Base-by-base conservation (phyloP, 1,140 invertebrate species). In the Antheraea mylitta region DNA sequence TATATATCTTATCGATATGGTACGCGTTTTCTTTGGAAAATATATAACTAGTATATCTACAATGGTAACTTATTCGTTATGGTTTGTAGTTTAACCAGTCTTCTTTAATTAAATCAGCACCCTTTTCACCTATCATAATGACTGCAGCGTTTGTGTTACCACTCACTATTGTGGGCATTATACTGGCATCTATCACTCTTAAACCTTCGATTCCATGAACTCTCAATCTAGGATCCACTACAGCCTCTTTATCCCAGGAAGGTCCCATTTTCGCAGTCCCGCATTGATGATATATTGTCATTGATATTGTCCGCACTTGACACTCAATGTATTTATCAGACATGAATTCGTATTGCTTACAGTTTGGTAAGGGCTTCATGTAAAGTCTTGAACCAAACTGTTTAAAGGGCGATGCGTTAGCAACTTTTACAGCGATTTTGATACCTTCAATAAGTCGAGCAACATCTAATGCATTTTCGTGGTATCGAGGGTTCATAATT, bases 261-360 rank as follows among this genome's bases (percentile, higher is more conserved):
- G 96, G 95, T 10, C 97, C 97, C 97, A 98, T 98, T 87, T 97
- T 97, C 19, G 95, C 94, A 0, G 96, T 97, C 10, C 96, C 96
- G 18, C 95, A 94, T 0, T 96, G 96, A 93, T 97, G 96, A 81
- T 97, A 98, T 70, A 98, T 96, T 3, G 97, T 98, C 95, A 97
- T 96, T 0, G 96, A 95, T 61, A 97, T 96, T 19, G 96, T 96
- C 19, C 97, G 91, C 11, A 97, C 96, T 78, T 97, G 95, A 81
- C 97, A 98, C 79, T 97, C 97, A 92, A 97, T 95, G 78, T 98
- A 98, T 5, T 94, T 94, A 72, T 98, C 96, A 1, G 60, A 95
- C 16, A 94, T 94, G 80, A 97, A 97, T 72, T 93, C 93, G 36
- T 94, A 92, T 58, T 96, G 93, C 70, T 94, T 95, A 80, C 97